phyloP scores from a whole-genome alignment of 2,113 vertebrate species.

The Tauraco erythrolophus region DNA sequence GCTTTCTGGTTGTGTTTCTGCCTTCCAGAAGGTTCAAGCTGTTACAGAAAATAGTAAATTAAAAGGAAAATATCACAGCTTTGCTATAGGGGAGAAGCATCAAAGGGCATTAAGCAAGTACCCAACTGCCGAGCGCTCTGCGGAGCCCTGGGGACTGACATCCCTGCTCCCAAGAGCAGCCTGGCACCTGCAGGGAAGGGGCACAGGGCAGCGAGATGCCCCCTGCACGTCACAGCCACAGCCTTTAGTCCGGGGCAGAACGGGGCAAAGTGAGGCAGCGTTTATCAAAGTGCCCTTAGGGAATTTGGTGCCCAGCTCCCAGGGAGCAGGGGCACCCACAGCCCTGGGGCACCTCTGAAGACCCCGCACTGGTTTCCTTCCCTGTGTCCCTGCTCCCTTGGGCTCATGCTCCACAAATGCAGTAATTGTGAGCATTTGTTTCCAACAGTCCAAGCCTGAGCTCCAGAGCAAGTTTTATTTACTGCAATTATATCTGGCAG shows the following conservation, averaged over 20 bases:
- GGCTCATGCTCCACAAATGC: not conserved
- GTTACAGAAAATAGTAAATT: rapidly evolving
- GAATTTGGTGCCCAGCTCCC: not conserved
- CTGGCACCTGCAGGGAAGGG: not conserved
- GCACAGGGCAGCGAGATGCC: not conserved
- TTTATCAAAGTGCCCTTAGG: rapidly evolving
- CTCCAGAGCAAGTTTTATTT: conserved; percentile 50
- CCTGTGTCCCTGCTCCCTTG: not conserved
- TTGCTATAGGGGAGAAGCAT: rapidly evolving
- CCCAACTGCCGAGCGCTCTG: rapidly evolving
- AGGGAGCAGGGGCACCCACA: not conserved
- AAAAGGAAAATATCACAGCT: not conserved
- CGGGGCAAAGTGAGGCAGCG: not conserved
- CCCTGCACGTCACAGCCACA: rapidly evolving
- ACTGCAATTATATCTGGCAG: conserved; percentile 57
- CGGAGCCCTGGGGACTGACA: not conserved
- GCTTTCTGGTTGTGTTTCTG: not conserved
- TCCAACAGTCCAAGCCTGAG: not conserved
- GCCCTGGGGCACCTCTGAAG: not conserved
- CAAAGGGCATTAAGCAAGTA: not conserved
- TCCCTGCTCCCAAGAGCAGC: not conserved
- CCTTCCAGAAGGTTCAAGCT: not conserved
- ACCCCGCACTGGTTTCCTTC: not conserved
- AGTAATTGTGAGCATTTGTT: conserved; percentile 46
- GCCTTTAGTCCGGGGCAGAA: not conserved